These are phyloP conservation scores for Delphinus delphis DNA, from an alignment of 2,113 vertebrate species.

Conservation along the genomic window DNA sequence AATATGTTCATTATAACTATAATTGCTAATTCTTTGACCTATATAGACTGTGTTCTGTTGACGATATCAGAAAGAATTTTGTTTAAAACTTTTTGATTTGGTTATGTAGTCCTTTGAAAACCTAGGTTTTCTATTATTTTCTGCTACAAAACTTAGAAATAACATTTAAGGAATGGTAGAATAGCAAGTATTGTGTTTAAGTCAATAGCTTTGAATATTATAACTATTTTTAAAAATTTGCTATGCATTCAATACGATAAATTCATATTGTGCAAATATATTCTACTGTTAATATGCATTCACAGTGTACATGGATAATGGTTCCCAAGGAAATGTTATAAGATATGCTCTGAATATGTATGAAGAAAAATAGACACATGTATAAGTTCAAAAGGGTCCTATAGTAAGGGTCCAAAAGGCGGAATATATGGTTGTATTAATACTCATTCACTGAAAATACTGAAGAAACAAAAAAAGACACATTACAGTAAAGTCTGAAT, in stretches of 20 bases:
- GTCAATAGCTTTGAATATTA: slow-evolving; percentile 56
- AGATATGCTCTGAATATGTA: slow-evolving; percentile 77
- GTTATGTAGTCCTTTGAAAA: not conserved
- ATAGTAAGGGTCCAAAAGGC: slow-evolving; percentile 61
- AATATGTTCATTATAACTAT: not conserved
- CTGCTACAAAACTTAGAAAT: slow-evolving; percentile 25
- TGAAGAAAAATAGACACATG: slow-evolving; percentile 69
- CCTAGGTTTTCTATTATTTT: slow-evolving; percentile 17
- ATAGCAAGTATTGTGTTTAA: slow-evolving; percentile 62
- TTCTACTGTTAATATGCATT: slow-evolving; percentile 80
- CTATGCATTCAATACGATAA: slow-evolving; percentile 70
- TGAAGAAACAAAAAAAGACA: slow-evolving; percentile 46
- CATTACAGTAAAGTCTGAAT: slow-evolving; percentile 29
- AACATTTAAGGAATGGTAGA: slow-evolving; percentile 29
- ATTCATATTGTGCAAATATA: slow-evolving; percentile 78
- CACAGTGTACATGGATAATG: slow-evolving; percentile 73
- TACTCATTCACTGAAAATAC: slow-evolving; percentile 46
- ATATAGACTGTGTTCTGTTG: not conserved
- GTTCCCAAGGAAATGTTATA: slow-evolving; percentile 77
- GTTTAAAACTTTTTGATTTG: not conserved
- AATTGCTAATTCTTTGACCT: not conserved
- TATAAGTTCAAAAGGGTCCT: slow-evolving; percentile 51
- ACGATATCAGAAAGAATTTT: not conserved
- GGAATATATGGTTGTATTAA: slow-evolving; percentile 62
- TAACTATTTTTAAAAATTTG: slow-evolving; percentile 66